Conservation (phyloP, 2,797 vertebrate species). For the Enteromius anoplus region DNA sequence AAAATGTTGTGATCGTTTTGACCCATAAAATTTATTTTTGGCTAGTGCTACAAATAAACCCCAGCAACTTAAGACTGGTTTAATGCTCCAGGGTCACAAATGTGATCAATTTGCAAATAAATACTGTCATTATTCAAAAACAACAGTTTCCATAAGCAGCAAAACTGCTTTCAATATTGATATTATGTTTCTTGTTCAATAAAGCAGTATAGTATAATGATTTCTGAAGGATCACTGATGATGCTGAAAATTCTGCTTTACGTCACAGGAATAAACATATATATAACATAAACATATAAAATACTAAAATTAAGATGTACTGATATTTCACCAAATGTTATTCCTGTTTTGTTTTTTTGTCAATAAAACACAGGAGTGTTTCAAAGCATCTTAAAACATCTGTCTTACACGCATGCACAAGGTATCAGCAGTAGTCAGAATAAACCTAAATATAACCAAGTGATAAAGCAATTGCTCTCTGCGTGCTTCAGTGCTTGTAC, state of each 20-base stretch:
- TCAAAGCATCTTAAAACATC: neutral
- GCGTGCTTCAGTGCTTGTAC: neutral
- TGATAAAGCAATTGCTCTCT: conserved; percentile 31
- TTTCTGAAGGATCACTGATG: neutral
- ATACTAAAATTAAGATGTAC: neutral
- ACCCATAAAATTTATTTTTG: too few relatives aligned
- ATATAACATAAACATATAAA: neutral
- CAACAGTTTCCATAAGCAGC: neutral
- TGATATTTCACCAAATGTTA: neutral
- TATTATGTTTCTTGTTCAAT: neutral
- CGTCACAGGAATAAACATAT: neutral
- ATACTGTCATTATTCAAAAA: neutral
- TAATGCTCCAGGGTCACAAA: too few relatives aligned
- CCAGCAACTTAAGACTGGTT: too few relatives aligned
- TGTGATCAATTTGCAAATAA: neutral
- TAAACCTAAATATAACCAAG: conserved; percentile 1
- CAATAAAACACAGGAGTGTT: too few relatives aligned
- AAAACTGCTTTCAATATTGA: neutral
- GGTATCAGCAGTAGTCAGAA: neutral
- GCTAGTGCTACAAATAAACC: too few relatives aligned
- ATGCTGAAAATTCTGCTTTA: too few relatives aligned
- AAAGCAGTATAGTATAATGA: neutral
- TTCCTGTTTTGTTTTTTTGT: too few relatives aligned
- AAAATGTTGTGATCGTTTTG: too few relatives aligned
- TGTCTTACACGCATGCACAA: neutral